Percentiles rank a stretch among this genome's conserved stretches.
Conservation (phyloP, 1,140 invertebrate genomes). For the Halotydeus destructor region DNA sequence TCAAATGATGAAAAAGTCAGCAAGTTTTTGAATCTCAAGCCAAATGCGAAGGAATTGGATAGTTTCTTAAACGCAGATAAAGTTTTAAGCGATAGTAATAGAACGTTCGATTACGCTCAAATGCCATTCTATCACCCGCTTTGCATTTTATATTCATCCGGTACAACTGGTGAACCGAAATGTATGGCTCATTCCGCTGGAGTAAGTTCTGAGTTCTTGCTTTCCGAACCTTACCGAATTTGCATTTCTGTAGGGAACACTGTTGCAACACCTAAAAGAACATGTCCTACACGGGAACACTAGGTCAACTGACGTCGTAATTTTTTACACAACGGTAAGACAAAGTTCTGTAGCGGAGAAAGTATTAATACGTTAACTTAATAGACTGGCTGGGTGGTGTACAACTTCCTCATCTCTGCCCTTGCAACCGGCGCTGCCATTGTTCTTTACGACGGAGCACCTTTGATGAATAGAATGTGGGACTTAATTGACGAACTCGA, state of each 20-base stretch:
- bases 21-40: too few relatives aligned
- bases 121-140: slow-evolving; percentile 37
- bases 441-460: slow-evolving; percentile 34
- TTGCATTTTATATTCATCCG: slow-evolving; percentile 39
- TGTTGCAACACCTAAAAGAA: slow-evolving; percentile 36
- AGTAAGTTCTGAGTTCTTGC: slow-evolving; percentile 26
- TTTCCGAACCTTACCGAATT: too few relatives aligned
- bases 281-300: slow-evolving; percentile 34
- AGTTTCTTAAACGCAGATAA: too few relatives aligned
- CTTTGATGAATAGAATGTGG: slow-evolving; percentile 30
- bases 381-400: slow-evolving; percentile 42
- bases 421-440: slow-evolving; percentile 30
- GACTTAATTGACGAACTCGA: slow-evolving; percentile 32
- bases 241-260: too few relatives aligned
- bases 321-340: slow-evolving; percentile 37
- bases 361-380: too few relatives aligned
- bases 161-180: slow-evolving; percentile 38
- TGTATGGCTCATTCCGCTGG: slow-evolving; percentile 39
- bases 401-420: slow-evolving; percentile 33
- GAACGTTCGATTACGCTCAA: slow-evolving; percentile 28
- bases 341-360: too few relatives aligned
- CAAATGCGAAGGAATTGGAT: too few relatives aligned
- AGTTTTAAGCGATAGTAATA: slow-evolving; percentile 18
- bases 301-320: slow-evolving; percentile 29
- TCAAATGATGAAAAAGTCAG: too few relatives aligned